Percentiles rank a stretch among this genome's conserved stretches.
Conservation (phyloP, 2,888 invertebrate genomes). For the Cephalotes varians region DNA sequence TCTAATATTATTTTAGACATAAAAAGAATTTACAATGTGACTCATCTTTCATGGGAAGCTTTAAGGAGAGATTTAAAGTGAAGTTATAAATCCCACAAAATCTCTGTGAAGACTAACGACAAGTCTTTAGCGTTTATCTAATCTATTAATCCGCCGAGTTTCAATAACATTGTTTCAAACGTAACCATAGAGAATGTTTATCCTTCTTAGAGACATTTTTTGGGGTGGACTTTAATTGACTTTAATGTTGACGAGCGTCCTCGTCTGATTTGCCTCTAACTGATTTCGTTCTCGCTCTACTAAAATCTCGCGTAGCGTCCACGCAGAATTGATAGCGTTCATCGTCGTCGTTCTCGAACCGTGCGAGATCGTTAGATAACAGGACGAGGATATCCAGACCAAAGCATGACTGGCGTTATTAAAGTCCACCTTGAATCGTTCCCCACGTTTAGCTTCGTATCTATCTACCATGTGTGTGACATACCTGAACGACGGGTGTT, state of each 20-base stretch:
- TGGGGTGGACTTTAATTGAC: constrained; percentile 77
- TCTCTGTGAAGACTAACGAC: constrained; percentile 7
- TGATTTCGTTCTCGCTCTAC: constrained; percentile 58
- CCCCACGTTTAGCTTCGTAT: constrained; percentile 48
- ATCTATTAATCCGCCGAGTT: constrained; percentile 11
- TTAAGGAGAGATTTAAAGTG: neutral
- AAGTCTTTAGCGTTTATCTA: neutral
- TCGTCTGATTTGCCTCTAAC: constrained; percentile 64
- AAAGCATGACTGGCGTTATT: constrained; percentile 61
- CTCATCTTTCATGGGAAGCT: neutral
- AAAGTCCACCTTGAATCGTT: constrained; percentile 73
- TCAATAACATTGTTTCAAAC: constrained; percentile 5
- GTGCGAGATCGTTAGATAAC: neutral
- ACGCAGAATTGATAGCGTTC: constrained; percentile 1
- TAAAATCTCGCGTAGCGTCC: constrained; percentile 34
- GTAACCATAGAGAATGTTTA: constrained; percentile 16
- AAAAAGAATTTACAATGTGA: neutral
- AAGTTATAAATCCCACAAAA: neutral
- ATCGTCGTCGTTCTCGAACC: neutral
- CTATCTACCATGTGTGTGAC: constrained; percentile 49
- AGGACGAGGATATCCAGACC: constrained; percentile 47
- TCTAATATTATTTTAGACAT: constrained; percentile 3
- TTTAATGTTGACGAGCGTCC: constrained; percentile 36
- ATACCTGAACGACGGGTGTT: constrained; percentile 22
- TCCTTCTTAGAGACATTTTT: constrained; percentile 43